Conservation (phyloP, 2,113 vertebrate species). For the Protobothrops flavoviridis region DNA sequence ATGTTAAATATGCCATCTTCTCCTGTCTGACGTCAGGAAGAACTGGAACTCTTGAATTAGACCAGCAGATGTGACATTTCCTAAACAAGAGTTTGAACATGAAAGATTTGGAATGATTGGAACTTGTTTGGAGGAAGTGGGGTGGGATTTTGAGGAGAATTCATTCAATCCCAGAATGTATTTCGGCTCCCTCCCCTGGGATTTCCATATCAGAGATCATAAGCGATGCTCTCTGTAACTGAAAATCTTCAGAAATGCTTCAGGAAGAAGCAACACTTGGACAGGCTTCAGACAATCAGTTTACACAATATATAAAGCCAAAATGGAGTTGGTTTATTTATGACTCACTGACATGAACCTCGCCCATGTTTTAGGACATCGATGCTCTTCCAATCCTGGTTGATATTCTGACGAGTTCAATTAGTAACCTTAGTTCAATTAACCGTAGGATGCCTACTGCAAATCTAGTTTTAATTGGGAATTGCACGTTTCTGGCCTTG, state of each 20-base stretch:
- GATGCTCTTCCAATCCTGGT: background rate
- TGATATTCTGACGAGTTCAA: background rate
- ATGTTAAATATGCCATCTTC: too few species aligned
- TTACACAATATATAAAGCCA: background rate
- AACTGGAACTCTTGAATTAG: background rate
- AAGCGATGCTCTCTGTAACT: background rate
- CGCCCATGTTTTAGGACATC: background rate
- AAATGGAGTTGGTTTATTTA: background rate
- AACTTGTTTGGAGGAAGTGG: background rate
- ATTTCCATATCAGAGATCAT: background rate
- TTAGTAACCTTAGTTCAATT: background rate
- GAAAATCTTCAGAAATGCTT: background rate
- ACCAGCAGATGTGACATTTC: background rate
- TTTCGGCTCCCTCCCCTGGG: too few species aligned
- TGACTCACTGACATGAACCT: background rate
- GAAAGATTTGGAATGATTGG: background rate
- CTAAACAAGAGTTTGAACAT: background rate
- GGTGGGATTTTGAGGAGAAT: background rate
- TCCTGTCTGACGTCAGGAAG: background rate
- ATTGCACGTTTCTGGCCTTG: background rate
- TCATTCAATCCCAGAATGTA: background rate
- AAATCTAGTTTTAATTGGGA: background rate
- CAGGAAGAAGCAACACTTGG: background rate
- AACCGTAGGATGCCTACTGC: background rate
- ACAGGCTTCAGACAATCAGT: fast-evolving